These are phyloP conservation scores for human (Homo sapiens) DNA, from an alignment of 2,113 vertebrate genomes.

Conservation along the genomic window GRCh38 chr21:16381001-16381500, in stretches of 20 bases:
- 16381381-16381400: background rate
- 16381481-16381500: background rate
- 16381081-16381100: background rate
- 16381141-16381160: background rate
- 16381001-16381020: background rate
- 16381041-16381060: background rate
- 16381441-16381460: background rate
- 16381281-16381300: background rate
- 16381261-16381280: background rate
- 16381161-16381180: background rate
- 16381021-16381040: background rate
- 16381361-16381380: background rate
- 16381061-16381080: background rate
- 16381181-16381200: background rate
- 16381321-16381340: background rate
- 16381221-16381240: constrained; percentile 23
- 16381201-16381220: background rate
- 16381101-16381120: background rate
- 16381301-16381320: background rate
- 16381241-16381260: background rate
- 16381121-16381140: background rate
- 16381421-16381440: background rate
- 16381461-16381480: background rate
- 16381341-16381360: background rate
- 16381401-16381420: background rate